phyloP scores from a whole-genome alignment of 2,113 vertebrate species.

The Nesogale talazaci region DNA sequence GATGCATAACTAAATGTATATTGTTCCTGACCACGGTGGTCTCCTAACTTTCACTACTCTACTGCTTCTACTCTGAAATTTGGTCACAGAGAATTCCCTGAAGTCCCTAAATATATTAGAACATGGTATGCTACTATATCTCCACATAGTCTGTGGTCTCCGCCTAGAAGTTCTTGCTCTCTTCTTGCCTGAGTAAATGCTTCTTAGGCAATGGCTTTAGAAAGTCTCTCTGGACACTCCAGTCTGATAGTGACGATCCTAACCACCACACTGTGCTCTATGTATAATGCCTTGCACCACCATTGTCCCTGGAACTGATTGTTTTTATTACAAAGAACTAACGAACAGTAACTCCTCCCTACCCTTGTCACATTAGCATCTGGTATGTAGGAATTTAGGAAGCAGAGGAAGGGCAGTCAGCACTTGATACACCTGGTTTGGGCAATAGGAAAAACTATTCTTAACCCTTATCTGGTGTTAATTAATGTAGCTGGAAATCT shows the following conservation, averaged over 20 bases:
- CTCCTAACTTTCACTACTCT: background rate
- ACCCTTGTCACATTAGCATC: background rate
- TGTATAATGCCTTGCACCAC: background rate
- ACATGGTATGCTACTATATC: background rate
- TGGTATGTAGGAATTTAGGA: background rate
- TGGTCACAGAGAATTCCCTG: background rate
- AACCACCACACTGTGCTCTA: background rate
- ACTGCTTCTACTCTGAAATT: background rate
- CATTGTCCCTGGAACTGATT: background rate
- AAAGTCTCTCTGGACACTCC: background rate
- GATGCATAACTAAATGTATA: too few relatives aligned
- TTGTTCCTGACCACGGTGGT: background rate
- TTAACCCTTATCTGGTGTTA: background rate
- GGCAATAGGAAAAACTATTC: slow-evolving; percentile 10
- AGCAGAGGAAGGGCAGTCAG: background rate
- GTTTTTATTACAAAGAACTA: background rate
- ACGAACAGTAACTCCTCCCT: background rate
- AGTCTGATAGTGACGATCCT: background rate
- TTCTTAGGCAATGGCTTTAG: background rate
- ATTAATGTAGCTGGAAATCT: background rate
- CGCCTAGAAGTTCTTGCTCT: background rate
- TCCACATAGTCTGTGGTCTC: background rate
- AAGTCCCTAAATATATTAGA: fast-evolving
- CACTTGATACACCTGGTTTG: background rate
- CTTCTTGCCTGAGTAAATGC: background rate